phyloP scores from a whole-genome alignment of 2,888 invertebrate genomes.

The Callimorpha dominula region DNA sequence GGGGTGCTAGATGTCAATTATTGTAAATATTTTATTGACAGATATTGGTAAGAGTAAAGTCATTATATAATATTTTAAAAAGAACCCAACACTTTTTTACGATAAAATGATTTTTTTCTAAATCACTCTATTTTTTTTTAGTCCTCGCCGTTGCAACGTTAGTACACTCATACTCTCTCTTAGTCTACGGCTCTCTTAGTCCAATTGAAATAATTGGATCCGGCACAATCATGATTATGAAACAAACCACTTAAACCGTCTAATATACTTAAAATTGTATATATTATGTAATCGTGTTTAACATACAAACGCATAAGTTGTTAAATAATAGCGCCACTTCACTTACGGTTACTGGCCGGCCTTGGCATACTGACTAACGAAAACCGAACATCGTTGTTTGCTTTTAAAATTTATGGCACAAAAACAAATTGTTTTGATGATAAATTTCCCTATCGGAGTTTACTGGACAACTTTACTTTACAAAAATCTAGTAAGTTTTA shows the following conservation, averaged over 20 bases:
- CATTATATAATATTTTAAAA: too few species aligned
- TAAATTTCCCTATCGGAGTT: too few species aligned
- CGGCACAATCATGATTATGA: conserved; percentile 7
- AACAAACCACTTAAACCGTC: neutral
- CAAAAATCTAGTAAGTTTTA: too few species aligned
- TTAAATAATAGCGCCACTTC: conserved; percentile 1
- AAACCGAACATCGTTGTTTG: neutral
- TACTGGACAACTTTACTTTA: too few species aligned
- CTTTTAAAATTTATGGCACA: neutral
- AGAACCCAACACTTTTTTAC: too few species aligned
- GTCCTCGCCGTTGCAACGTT: too few species aligned
- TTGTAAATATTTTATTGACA: too few species aligned
- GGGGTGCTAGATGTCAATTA: too few species aligned
- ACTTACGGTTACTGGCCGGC: neutral
- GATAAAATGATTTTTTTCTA: too few species aligned
- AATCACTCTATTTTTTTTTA: too few species aligned
- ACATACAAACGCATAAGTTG: conserved; percentile 3
- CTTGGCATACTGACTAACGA: neutral
- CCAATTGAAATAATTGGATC: neutral
- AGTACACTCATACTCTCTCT: neutral
- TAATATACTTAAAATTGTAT: conserved; percentile 1
- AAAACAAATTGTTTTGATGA: neutral
- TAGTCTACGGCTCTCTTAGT: conserved; percentile 7
- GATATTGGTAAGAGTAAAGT: too few species aligned
- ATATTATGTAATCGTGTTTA: conserved; percentile 1